Evolutionary conservation across 2,113 vertebrate species (phyloP).

Genomic region (Callipepla squamata): DNA sequence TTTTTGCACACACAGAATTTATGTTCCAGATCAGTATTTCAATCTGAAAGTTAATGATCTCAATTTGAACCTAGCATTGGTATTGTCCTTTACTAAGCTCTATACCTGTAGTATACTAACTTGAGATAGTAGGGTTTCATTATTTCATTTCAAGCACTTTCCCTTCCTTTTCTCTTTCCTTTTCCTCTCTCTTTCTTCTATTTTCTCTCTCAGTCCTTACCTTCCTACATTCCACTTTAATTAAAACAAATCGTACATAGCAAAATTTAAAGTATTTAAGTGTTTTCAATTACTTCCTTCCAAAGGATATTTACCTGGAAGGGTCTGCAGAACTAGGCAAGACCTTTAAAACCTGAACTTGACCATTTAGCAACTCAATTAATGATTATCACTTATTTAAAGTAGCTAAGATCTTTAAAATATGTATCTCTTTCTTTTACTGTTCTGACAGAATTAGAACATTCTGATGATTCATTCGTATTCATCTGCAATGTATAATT

Average conservation of each 20-base stretch:
- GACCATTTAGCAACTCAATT: background rate
- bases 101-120: rapidly evolving
- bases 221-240: background rate
- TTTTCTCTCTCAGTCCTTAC: background rate
- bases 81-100: background rate
- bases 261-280: background rate
- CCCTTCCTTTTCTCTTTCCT: background rate
- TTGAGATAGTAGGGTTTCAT: background rate
- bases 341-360: background rate
- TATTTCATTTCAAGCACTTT: background rate
- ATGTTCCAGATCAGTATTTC: background rate
- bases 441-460: background rate
- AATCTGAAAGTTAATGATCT: background rate
- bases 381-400: constrained; percentile 14
- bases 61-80: background rate
- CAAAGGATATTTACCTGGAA: background rate
- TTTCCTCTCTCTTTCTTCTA: background rate
- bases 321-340: background rate
- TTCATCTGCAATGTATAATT: constrained; percentile 15
- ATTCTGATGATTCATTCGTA: constrained; percentile 36
- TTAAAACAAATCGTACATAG: background rate
- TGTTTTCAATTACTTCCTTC: background rate
- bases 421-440: constrained; percentile 28
- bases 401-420: constrained; percentile 19
- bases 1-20: background rate